Conservation (phyloP, 2,797 vertebrate species). For the Cryptoblepharus egeriae region DNA sequence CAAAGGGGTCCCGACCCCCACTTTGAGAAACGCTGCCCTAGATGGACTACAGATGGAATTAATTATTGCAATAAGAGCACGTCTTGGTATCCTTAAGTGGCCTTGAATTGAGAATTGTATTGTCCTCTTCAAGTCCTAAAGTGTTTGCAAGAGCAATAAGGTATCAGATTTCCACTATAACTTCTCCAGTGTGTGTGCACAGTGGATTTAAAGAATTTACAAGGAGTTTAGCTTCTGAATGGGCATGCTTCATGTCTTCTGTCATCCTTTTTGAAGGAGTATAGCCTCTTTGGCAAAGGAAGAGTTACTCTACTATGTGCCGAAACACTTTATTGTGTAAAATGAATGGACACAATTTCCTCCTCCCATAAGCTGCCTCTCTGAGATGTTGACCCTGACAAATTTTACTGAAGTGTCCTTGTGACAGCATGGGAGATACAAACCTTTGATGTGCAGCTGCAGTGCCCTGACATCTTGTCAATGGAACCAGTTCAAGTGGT, state of each 20-base stretch:
- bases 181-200: too few relatives aligned
- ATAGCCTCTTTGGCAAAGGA: slow-evolving; percentile 53
- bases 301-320: slow-evolving; percentile 42
- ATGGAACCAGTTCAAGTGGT: slow-evolving; percentile 58
- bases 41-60: too few relatives aligned
- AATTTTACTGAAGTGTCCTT: slow-evolving; percentile 60
- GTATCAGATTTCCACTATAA: not conserved
- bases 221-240: not conserved
- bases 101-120: not conserved
- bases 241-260: not conserved
- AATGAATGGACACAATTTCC: slow-evolving; percentile 44
- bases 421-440: slow-evolving; percentile 41
- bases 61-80: not conserved
- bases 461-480: slow-evolving; percentile 54
- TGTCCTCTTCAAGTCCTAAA: not conserved
- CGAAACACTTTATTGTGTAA: slow-evolving; percentile 50
- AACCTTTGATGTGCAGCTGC: slow-evolving; percentile 65
- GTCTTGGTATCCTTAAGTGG: not conserved
- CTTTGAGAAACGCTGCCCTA: too few relatives aligned
- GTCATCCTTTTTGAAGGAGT: not conserved
- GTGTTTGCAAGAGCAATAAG: not conserved
- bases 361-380: slow-evolving; percentile 47
- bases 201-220: not conserved
- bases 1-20: too few relatives aligned
- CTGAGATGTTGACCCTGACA: slow-evolving; percentile 57